Evolutionary conservation across 2,888 invertebrate genomes (phyloP), one percentile per base, ranked within the genome.

Genomic region (Scelioninae gen. 2): DNA sequence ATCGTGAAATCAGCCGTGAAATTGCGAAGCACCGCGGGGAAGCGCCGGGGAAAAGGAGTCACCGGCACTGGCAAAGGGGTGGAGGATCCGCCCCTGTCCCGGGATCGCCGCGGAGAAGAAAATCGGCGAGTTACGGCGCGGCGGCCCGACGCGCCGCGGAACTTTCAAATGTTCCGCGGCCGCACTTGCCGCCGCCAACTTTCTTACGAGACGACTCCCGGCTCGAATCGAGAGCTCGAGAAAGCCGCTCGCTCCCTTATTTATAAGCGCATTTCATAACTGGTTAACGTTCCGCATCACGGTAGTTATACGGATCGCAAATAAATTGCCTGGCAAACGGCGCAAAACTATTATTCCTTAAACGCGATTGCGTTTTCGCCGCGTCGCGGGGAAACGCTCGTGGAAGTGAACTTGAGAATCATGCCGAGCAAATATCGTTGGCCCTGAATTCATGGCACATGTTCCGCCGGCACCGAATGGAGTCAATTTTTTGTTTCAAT

Each of bases 241-340:
- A 85, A 84, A 85, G 84, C 81, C 78, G 77, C 72, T 75, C 68
- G 74, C 77, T 74, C 76, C 78, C 78, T 79, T 80, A 81, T 81
- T 82, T 82, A 80, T 80, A 82, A 81, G 81, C 78, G 80, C 82
- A 85, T 85, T 85, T 85, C 85, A 84, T 85, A 85, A 85, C 85
- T 82, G 82, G 78, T 81, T 81, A 83, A 81, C 83, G 82, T 83
- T 81, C 84, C 82, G 83, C 84, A 82, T 84, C 83, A 80, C 80
- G 79, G 74, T 79, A 81, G 78, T 74, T 73, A 22, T 22, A 73
- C 70, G 48, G 67, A 53, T 67, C 48, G 73, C 69, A 73, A 69
- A 73, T 64, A 73, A 73, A 69, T 73, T 69, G 64, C 58, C 43
- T 73, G 60, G 53, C 43, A 39, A 73, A 73, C 18, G 25, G 57